phyloP scores from a whole-genome alignment of 2,888 invertebrate species.

The Caenorhabditis doughertyi region DNA sequence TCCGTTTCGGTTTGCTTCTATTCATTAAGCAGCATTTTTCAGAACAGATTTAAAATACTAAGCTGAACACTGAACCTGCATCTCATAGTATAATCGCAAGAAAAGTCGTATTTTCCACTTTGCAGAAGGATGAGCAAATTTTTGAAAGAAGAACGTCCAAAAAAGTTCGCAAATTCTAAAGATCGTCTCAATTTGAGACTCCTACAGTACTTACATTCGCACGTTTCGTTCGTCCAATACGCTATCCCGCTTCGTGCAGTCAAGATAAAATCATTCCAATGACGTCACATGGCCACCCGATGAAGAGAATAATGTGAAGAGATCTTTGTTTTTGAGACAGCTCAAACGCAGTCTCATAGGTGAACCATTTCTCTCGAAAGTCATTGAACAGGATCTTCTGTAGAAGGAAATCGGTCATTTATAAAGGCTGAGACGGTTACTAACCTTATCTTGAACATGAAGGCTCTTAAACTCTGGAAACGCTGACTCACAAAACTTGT shows the following conservation, averaged over 20 bases:
- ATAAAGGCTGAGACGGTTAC: background rate
- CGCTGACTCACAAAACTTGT: background rate
- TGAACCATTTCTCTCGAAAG: background rate
- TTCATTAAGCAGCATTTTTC: too few relatives aligned
- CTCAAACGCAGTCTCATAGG: background rate
- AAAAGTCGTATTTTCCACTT: background rate
- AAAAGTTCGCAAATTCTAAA: background rate
- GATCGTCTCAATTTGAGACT: background rate
- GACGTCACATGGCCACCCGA: background rate
- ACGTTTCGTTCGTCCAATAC: background rate
- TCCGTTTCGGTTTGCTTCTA: too few relatives aligned
- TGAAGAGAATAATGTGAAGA: background rate
- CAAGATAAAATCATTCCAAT: background rate
- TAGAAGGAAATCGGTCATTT: too few relatives aligned
- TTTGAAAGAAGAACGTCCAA: background rate
- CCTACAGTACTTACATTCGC: background rate
- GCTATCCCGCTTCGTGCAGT: background rate
- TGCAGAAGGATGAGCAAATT: background rate
- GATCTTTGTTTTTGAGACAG: constrained; percentile 22
- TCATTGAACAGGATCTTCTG: background rate
- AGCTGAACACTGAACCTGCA: too few relatives aligned
- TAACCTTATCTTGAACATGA: background rate
- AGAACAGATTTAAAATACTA: too few relatives aligned
- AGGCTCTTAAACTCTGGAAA: background rate
- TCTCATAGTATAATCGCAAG: background rate